A percentile compares a stretch with the other conserved stretches of the same genome.
phyloP scores from a whole-genome alignment of 2,888 invertebrate genomes.

The Cephus rjabovi region DNA sequence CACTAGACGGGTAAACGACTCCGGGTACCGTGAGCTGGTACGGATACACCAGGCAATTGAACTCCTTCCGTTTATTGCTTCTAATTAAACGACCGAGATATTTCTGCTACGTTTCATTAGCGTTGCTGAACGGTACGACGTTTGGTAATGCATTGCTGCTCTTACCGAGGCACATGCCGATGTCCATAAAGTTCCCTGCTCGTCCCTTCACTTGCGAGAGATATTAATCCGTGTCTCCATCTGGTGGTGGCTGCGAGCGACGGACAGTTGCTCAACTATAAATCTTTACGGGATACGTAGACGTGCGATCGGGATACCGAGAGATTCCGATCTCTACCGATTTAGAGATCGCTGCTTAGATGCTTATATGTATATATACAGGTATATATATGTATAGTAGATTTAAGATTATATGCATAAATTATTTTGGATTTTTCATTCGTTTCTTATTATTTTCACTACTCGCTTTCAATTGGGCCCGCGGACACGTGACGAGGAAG shows the following conservation, averaged over 20 bases:
- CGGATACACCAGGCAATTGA: constrained; percentile 57
- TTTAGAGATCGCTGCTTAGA: background rate
- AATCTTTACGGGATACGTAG: background rate
- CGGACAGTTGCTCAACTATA: background rate
- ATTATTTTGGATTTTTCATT: background rate
- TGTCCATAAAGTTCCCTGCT: constrained; percentile 5
- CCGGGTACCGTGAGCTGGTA: constrained; percentile 36
- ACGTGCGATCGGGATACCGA: background rate
- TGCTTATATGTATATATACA: no score
- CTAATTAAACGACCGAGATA: constrained; percentile 64
- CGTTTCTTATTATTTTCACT: background rate
- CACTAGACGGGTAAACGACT: constrained; percentile 45
- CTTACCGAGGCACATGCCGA: constrained; percentile 7
- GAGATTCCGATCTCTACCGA: background rate
- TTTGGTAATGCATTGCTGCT: constrained; percentile 45
- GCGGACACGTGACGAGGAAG: background rate
- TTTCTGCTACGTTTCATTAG: constrained; percentile 63
- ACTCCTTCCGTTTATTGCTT: constrained; percentile 63
- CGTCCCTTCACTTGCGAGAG: background rate
- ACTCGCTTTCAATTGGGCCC: background rate
- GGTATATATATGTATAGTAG: background rate
- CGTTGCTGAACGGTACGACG: constrained; percentile 47
- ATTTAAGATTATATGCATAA: background rate
- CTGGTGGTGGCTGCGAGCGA: background rate
- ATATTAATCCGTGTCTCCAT: constrained; percentile 1